Conservation (phyloP, 37 sponge, comb jelly and placozoan species). For the Dysidea cf. avara region DNA sequence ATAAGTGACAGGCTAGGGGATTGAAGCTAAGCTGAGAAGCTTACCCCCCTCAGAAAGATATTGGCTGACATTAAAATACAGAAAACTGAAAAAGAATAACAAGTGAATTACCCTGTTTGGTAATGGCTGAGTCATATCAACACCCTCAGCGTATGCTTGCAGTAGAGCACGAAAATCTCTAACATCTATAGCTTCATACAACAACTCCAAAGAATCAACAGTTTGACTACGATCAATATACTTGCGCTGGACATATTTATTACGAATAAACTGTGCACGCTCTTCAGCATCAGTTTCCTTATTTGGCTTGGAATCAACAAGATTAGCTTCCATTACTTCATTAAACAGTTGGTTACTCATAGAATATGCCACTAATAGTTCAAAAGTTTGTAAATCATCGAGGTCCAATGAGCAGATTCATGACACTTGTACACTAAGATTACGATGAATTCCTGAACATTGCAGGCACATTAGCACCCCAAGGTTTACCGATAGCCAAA, state of each 20-base stretch:
- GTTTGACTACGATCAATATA: constrained; percentile 69
- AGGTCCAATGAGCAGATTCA: constrained; percentile 88
- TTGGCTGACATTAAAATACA: too few species aligned
- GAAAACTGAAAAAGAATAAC: too few species aligned
- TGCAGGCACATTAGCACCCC: constrained; percentile 96
- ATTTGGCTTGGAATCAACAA: constrained; percentile 65
- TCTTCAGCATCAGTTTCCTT: constrained; percentile 58
- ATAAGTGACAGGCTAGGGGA: too few species aligned
- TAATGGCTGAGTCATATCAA: constrained; percentile 49
- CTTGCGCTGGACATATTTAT: constrained; percentile 72
- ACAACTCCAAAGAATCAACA: constrained; percentile 58
- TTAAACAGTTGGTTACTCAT: constrained; percentile 90
- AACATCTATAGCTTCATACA: constrained; percentile 71
- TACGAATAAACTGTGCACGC: constrained; percentile 61
- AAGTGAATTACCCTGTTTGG: too few species aligned
- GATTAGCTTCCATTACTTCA: constrained; percentile 91
- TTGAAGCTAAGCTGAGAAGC: too few species aligned
- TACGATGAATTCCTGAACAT: constrained; percentile 95
- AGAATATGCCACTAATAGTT: constrained; percentile 82
- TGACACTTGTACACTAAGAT: constrained; percentile 93
- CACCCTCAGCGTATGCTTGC: constrained; percentile 81
- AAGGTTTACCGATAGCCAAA: constrained; percentile 95
- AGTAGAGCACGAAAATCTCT: constrained; percentile 80
- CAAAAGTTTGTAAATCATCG: constrained; percentile 83
- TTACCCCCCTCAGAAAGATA: too few species aligned